phyloP scores from a whole-genome alignment of 92 coral and sea anemone genomes.

The Diadumene lineata region DNA sequence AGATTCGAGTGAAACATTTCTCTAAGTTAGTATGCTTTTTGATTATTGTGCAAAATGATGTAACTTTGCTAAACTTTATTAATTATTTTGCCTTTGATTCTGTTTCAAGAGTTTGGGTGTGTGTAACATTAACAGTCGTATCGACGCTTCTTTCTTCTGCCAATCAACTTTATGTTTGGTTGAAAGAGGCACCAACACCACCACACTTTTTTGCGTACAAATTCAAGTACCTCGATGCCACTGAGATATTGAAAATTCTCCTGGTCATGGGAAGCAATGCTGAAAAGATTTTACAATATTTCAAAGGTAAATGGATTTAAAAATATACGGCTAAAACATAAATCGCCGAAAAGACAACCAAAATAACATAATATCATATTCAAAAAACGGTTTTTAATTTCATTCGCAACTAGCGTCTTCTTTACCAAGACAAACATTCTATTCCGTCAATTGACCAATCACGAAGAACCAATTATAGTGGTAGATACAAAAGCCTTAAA shows the following conservation, averaged over 20 bases:
- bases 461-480: too few relatives aligned
- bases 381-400: too few relatives aligned
- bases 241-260: background rate
- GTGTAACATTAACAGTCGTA: background rate
- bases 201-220: too few relatives aligned
- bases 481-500: too few relatives aligned
- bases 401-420: too few relatives aligned
- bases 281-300: too few relatives aligned
- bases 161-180: background rate
- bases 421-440: too few relatives aligned
- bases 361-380: too few relatives aligned
- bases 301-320: background rate
- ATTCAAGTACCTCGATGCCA: background rate
- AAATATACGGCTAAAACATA: background rate
- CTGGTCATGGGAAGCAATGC: background rate
- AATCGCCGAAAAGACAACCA: too few relatives aligned
- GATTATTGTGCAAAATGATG: too few relatives aligned
- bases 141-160: background rate
- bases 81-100: background rate
- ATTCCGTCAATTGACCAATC: too few relatives aligned
- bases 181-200: background rate
- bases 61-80: background rate
- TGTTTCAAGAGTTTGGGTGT: background rate
- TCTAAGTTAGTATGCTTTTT: background rate
- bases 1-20: constrained; percentile 4